Percentiles rank a stretch among this genome's conserved stretches.
These are phyloP conservation scores for Entomobrya multifasciata DNA, from an alignment of 2,888 invertebrate genomes.

Conservation along the genomic window DNA sequence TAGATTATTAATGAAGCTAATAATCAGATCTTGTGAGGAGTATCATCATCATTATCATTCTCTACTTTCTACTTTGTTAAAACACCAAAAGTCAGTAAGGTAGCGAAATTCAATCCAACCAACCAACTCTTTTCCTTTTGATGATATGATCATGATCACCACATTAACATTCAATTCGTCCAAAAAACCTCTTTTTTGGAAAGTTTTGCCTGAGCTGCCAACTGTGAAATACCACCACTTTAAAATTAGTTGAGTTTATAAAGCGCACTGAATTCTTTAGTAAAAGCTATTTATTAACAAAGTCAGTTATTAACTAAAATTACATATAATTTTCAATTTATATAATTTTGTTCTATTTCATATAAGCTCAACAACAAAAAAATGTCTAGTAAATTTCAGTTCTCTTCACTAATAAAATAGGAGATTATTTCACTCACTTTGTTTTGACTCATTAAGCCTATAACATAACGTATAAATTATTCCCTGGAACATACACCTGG, in stretches of 20 bases:
- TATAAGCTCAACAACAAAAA: too few species aligned
- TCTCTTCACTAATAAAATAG: not conserved
- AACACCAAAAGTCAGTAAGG: not conserved
- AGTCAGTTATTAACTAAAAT: too few species aligned
- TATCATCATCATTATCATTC: slow-evolving; percentile 8
- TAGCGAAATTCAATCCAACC: not conserved
- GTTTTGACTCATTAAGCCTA: slow-evolving; percentile 32
- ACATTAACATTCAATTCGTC: not conserved
- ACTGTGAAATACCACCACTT: slow-evolving; percentile 50
- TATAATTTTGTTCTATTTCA: too few species aligned
- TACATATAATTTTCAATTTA: too few species aligned
- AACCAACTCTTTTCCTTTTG: not conserved
- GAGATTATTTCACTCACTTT: slow-evolving; percentile 37
- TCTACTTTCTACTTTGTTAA: not conserved
- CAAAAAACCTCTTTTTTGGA: slow-evolving; percentile 27
- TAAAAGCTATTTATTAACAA: too few species aligned
- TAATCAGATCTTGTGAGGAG: slow-evolving; percentile 49
- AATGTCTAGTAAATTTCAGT: not conserved
- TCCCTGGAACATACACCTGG: not conserved
- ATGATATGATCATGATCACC: slow-evolving; percentile 24
- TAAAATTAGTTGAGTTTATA: too few species aligned
- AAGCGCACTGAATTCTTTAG: too few species aligned
- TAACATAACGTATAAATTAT: slow-evolving; percentile 49
- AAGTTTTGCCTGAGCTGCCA: slow-evolving; percentile 51
- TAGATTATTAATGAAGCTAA: slow-evolving; percentile 67